A percentile compares a stretch with the other conserved stretches of the same genome.
Conservation (phyloP, 1,140 invertebrate species). For the Hormaphis cornu region DNA sequence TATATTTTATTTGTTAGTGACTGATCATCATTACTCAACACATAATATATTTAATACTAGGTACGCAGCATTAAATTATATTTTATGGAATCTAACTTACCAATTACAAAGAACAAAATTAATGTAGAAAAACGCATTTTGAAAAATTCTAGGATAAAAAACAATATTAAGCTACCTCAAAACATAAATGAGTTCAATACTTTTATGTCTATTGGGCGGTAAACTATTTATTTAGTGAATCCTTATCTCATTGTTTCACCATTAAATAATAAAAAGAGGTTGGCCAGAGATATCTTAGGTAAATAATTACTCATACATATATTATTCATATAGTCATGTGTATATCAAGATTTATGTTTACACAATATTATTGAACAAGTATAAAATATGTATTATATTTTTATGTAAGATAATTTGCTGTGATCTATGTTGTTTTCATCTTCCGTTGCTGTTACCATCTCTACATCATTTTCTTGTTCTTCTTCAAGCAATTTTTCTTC, state of each 20-base stretch:
- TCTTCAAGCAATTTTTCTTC: conserved; percentile 29
- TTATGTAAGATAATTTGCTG: conserved; percentile 23
- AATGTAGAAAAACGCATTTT: conserved; percentile 18
- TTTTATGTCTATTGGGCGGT: neutral
- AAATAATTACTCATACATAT: conserved; percentile 21
- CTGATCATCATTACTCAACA: neutral
- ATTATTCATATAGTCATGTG: neutral
- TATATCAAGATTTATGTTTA: neutral
- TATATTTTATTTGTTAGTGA: neutral
- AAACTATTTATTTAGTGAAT: conserved; percentile 7
- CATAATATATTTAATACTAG: neutral
- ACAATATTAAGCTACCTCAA: neutral
- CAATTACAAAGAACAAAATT: neutral
- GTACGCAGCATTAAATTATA: neutral
- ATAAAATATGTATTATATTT: conserved; percentile 13
- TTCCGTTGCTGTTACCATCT: conserved; percentile 5
- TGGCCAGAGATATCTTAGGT: conserved; percentile 14
- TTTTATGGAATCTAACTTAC: neutral
- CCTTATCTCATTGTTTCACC: neutral
- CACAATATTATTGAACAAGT: neutral
- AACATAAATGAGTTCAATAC: neutral
- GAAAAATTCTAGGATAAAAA: neutral
- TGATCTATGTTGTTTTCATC: conserved; percentile 27
- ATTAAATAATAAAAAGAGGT: conserved; percentile 13
- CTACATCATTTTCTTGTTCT: conserved; percentile 9